These are phyloP conservation scores for Elanoides forficatus DNA, from an alignment of 2,113 vertebrate genomes.

Conservation along the genomic window DNA sequence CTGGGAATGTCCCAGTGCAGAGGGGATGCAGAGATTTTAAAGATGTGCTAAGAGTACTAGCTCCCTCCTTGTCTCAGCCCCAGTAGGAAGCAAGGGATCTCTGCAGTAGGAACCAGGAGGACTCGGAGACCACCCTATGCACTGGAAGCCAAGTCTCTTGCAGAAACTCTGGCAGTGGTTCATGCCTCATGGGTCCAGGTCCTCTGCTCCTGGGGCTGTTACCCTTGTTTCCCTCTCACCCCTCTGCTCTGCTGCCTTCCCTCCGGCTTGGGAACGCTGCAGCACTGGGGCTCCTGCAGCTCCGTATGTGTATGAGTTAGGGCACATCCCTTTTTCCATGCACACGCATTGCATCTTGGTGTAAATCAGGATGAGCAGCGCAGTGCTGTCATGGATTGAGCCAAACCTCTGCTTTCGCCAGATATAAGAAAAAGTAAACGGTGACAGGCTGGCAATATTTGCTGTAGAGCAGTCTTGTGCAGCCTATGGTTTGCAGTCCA, in stretches of 20 bases:
- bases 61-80: neutral
- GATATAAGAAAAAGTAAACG: neutral
- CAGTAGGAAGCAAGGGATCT: neutral
- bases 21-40: neutral
- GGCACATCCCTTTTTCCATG: neutral
- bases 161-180: neutral
- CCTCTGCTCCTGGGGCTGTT: neutral
- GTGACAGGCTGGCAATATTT: neutral
- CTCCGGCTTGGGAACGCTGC: neutral
- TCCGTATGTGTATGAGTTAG: neutral
- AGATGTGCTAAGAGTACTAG: neutral
- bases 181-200: neutral
- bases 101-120: neutral
- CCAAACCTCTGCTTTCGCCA: neutral
- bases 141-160: neutral
- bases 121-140: rapidly evolving
- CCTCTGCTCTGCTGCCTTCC: neutral
- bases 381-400: neutral
- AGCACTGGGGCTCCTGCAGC: neutral
- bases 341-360: rapidly evolving
- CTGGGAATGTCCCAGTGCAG: neutral
- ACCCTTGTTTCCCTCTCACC: neutral
- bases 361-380: neutral
- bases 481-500: neutral
- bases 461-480: neutral